These are phyloP conservation scores for Exocentrus adspersus DNA, from an alignment of 2,888 invertebrate genomes.

Conservation along the genomic window DNA sequence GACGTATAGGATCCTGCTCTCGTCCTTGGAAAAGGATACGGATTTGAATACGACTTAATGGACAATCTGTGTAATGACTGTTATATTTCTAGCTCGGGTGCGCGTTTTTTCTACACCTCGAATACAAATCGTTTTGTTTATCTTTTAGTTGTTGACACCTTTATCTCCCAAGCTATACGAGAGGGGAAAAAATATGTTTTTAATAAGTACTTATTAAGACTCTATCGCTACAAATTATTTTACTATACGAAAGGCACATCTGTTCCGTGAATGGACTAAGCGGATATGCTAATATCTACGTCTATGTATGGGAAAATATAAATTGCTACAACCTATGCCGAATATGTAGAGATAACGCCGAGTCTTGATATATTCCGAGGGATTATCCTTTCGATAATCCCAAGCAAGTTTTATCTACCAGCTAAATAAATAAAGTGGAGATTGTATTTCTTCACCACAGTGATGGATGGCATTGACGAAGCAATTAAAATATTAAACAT, in stretches of 20 bases:
- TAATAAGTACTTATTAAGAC: slow-evolving; percentile 17
- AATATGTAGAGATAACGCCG: too few relatives aligned
- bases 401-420: too few relatives aligned
- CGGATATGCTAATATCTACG: too few relatives aligned
- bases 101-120: slow-evolving; percentile 28
- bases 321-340: too few relatives aligned
- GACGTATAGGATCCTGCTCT: slow-evolving; percentile 44
- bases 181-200: slow-evolving; percentile 13
- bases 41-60: slow-evolving; percentile 45
- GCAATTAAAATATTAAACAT: neutral
- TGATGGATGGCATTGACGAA: neutral
- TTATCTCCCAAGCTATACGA: slow-evolving; percentile 18
- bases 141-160: slow-evolving; percentile 31
- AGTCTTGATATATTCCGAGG: too few relatives aligned
- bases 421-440: too few relatives aligned
- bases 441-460: too few relatives aligned
- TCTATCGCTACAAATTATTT: slow-evolving; percentile 19
- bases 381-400: too few relatives aligned
- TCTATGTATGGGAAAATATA: too few relatives aligned
- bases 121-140: slow-evolving; percentile 29
- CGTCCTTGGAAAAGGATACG: slow-evolving; percentile 45
- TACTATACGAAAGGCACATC: too few relatives aligned
- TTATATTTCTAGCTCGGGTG: slow-evolving; percentile 30
- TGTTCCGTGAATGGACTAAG: too few relatives aligned
- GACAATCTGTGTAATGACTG: slow-evolving; percentile 43